Conservation (phyloP, 2,797 vertebrate genomes). For the Bucorvus abyssinicus region DNA sequence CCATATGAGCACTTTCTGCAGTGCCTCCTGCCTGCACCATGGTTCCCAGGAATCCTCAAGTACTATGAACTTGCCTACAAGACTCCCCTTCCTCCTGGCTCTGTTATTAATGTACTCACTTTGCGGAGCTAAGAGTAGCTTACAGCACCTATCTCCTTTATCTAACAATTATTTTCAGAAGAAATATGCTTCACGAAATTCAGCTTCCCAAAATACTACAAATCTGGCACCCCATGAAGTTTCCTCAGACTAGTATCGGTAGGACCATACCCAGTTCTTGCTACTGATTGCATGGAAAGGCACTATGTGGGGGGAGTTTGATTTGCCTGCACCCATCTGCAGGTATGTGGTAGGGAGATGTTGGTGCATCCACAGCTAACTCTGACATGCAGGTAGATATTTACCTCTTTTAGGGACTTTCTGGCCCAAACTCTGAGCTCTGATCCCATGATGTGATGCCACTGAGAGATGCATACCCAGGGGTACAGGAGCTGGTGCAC, state of each 20-base stretch:
- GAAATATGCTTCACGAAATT: background rate
- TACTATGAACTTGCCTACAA: background rate
- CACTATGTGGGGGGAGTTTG: fast-evolving
- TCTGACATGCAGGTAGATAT: background rate
- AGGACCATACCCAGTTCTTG: background rate
- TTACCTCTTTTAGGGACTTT: background rate
- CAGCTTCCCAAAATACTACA: background rate
- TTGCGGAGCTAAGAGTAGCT: fast-evolving
- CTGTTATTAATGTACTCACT: background rate
- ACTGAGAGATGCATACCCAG: fast-evolving
- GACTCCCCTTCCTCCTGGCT: background rate
- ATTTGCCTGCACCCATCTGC: background rate
- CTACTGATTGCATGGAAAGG: background rate
- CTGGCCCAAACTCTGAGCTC: background rate
- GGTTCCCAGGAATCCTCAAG: background rate
- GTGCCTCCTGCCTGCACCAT: background rate
- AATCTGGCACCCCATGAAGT: fast-evolving
- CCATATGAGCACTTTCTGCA: background rate
- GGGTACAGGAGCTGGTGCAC: background rate
- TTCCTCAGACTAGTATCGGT: background rate
- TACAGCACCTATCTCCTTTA: background rate
- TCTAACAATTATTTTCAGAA: background rate
- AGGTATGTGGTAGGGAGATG: background rate
- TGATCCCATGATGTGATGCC: background rate
- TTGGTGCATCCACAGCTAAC: background rate